phyloP scores from a whole-genome alignment of 2,113 vertebrate species.

The Apaloderma vittatum region DNA sequence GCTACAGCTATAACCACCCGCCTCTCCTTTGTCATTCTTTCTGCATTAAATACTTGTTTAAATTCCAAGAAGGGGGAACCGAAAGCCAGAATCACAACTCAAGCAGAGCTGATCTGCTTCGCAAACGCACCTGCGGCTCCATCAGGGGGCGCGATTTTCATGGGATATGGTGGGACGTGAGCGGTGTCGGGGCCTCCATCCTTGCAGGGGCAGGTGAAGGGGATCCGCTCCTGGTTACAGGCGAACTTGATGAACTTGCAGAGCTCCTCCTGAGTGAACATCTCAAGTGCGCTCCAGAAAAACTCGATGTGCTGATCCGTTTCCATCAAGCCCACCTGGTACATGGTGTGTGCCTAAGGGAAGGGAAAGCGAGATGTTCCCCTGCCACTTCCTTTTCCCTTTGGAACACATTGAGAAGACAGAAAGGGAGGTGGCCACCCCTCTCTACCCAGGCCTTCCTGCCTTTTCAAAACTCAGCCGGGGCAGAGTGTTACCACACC shows the following conservation, averaged over 20 bases:
- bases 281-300: conserved; percentile 96
- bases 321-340: conserved; percentile 98
- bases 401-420: accelerated
- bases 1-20: accelerated
- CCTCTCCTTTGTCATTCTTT: accelerated
- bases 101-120: accelerated
- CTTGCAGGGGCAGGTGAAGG: conserved; percentile 97
- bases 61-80: not conserved
- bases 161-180: conserved; percentile 96
- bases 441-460: not conserved
- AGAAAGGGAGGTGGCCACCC: not conserved
- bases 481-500: accelerated
- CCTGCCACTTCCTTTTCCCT: not conserved
- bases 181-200: conserved; percentile 95
- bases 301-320: conserved; percentile 98
- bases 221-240: conserved; percentile 98
- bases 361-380: not conserved
- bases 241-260: conserved; percentile 99
- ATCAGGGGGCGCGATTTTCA: conserved; percentile 97
- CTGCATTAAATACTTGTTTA: accelerated
- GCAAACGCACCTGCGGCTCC: conserved; percentile 87
- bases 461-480: not conserved
- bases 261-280: conserved; percentile 97
- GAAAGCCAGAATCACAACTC: accelerated
- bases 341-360: conserved; percentile 96